These are phyloP conservation scores for Misgurnus mizolepis DNA, from an alignment of 2,113 vertebrate genomes.

Conservation along the genomic window DNA sequence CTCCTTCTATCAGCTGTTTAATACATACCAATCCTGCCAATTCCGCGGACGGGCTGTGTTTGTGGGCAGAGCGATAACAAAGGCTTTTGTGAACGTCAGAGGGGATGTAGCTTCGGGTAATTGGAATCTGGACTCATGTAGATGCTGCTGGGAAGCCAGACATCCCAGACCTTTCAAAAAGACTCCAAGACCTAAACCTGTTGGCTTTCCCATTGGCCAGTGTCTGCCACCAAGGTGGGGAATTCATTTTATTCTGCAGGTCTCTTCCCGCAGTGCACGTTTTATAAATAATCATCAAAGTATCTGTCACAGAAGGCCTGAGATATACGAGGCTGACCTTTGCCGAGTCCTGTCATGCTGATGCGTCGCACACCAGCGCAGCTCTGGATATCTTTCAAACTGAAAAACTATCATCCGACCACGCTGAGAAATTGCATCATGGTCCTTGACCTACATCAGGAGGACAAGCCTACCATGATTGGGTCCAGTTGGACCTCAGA, in stretches of 20 bases:
- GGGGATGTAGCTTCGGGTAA: slow-evolving; percentile 64
- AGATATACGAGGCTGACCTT: slow-evolving; percentile 72
- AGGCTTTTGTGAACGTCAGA: slow-evolving; percentile 66
- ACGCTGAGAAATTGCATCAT: slow-evolving; percentile 57
- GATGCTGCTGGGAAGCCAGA: slow-evolving; percentile 61
- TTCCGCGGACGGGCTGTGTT: slow-evolving; percentile 62
- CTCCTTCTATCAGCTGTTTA: slow-evolving; percentile 65
- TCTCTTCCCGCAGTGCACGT: slow-evolving; percentile 37
- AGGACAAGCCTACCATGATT: slow-evolving; percentile 55
- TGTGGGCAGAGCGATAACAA: slow-evolving; percentile 70
- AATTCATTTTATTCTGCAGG: slow-evolving; percentile 30
- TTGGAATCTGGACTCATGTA: slow-evolving; percentile 65
- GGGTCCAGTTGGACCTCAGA: slow-evolving; percentile 42
- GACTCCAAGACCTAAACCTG: neutral
- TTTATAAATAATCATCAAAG: slow-evolving; percentile 63
- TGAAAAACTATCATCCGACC: slow-evolving; percentile 69
- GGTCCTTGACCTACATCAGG: slow-evolving; percentile 69
- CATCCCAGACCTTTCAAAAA: slow-evolving; percentile 49
- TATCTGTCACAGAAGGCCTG: slow-evolving; percentile 62
- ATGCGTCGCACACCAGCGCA: slow-evolving; percentile 52
- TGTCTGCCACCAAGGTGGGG: neutral
- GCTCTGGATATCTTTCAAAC: slow-evolving; percentile 67
- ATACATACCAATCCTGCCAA: slow-evolving; percentile 63
- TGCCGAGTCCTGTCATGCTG: slow-evolving; percentile 64
- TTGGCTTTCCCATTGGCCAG: neutral